These are phyloP conservation scores for Xiphydria camelus DNA, from an alignment of 2,888 invertebrate genomes.

Conservation along the genomic window DNA sequence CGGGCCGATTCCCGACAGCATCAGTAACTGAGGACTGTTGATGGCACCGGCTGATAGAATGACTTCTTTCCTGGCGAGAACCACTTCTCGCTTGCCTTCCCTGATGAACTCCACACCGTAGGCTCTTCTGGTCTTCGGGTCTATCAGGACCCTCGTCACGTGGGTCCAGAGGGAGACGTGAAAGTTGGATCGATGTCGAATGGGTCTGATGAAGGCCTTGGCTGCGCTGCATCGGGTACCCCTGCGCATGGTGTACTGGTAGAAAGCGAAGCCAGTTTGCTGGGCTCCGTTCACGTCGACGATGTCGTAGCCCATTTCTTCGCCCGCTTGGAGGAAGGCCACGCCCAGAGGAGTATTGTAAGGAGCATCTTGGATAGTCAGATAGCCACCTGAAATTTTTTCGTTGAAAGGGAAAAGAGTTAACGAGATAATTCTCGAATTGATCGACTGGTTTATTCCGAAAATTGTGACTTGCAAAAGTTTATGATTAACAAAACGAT, in stretches of 20 bases:
- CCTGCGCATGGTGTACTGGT: constrained; percentile 86
- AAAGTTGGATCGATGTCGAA: constrained; percentile 76
- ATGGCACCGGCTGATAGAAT: constrained; percentile 89
- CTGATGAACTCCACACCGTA: constrained; percentile 80
- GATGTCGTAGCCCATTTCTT: constrained; percentile 89
- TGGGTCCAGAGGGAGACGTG: constrained; percentile 80
- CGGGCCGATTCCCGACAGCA: constrained; percentile 90
- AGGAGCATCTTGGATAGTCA: constrained; percentile 77
- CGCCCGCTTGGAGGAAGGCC: constrained; percentile 86
- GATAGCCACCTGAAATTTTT: constrained; percentile 67
- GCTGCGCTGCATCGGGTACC: constrained; percentile 82
- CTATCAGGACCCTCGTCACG: constrained; percentile 76
- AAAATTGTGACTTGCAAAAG: too few species aligned
- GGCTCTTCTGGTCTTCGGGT: constrained; percentile 72
- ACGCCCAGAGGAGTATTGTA: constrained; percentile 82
- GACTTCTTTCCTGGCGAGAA: constrained; percentile 76
- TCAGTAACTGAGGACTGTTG: constrained; percentile 86
- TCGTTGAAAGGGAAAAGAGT: neutral
- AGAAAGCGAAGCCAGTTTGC: constrained; percentile 86
- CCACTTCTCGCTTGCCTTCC: constrained; percentile 65
- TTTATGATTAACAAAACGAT: too few species aligned
- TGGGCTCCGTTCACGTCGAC: constrained; percentile 83
- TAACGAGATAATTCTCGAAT: too few species aligned
- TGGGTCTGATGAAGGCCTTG: constrained; percentile 83
- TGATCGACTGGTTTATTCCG: too few species aligned